Percentiles rank a stretch among this genome's conserved stretches.
Evolutionary conservation across 2,113 vertebrate genomes (phyloP).

Genomic region (Anser brachyrhynchus): DNA sequence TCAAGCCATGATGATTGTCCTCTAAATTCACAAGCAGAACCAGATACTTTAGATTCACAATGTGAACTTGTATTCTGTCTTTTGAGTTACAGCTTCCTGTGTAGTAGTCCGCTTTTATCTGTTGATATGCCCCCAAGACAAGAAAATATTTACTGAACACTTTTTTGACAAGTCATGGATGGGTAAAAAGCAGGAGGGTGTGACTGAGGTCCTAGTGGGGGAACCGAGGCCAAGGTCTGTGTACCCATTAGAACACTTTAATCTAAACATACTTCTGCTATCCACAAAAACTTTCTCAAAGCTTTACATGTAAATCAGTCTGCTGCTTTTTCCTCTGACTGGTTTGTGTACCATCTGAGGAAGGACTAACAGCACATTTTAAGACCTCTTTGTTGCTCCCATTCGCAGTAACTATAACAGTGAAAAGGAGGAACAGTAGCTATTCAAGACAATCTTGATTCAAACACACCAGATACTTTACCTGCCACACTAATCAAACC

Average conservation of each 20-base stretch:
- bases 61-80: background rate
- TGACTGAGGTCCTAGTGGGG: too few species aligned
- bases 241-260: too few species aligned
- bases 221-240: too few species aligned
- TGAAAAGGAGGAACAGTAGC: fast-evolving
- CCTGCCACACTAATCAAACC: background rate
- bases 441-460: background rate
- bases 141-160: background rate
- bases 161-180: background rate
- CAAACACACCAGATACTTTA: background rate
- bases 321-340: background rate
- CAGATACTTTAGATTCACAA: background rate
- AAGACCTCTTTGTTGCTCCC: background rate
- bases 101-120: background rate
- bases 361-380: background rate
- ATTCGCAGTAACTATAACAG: background rate
- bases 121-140: fast-evolving
- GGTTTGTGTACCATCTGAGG: background rate
- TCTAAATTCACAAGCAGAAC: background rate
- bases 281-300: background rate
- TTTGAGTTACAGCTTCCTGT: background rate
- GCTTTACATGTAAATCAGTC: background rate
- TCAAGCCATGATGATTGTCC: background rate
- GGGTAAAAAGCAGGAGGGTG: too few species aligned
- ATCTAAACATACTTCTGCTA: too few species aligned